phyloP scores from a whole-genome alignment of 2,797 vertebrate species.

The Garrulus glandarius region DNA sequence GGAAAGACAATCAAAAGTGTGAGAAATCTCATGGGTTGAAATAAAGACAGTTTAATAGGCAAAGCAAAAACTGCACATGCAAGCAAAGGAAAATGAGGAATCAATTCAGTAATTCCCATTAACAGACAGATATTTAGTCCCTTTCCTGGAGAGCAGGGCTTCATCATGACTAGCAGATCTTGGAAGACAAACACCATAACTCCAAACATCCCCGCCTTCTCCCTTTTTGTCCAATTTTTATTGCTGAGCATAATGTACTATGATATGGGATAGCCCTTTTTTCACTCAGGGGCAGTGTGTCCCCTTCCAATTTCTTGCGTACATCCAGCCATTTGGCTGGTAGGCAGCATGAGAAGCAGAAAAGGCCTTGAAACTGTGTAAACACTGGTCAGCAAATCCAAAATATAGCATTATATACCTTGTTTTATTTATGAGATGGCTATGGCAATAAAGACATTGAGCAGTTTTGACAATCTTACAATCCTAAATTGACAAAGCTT shows the following conservation, averaged over 20 bases:
- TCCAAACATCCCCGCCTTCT: accelerated
- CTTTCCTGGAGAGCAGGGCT: neutral
- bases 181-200: accelerated
- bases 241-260: neutral
- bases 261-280: neutral
- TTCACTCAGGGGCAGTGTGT: neutral
- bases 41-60: neutral
- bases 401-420: neutral
- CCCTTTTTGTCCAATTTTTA: neutral
- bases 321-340: neutral
- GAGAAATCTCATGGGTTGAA: neutral
- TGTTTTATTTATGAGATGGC: neutral
- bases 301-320: neutral
- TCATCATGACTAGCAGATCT: neutral
- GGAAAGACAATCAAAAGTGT: neutral
- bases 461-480: neutral
- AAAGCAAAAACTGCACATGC: neutral
- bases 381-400: neutral
- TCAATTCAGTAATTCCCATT: neutral
- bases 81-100: neutral
- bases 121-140: neutral
- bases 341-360: neutral
- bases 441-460: neutral
- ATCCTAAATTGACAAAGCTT: accelerated
- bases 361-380: neutral